These are phyloP conservation scores for Heterohyrax brucei DNA, from an alignment of 2,797 vertebrate genomes.

Conservation along the genomic window DNA sequence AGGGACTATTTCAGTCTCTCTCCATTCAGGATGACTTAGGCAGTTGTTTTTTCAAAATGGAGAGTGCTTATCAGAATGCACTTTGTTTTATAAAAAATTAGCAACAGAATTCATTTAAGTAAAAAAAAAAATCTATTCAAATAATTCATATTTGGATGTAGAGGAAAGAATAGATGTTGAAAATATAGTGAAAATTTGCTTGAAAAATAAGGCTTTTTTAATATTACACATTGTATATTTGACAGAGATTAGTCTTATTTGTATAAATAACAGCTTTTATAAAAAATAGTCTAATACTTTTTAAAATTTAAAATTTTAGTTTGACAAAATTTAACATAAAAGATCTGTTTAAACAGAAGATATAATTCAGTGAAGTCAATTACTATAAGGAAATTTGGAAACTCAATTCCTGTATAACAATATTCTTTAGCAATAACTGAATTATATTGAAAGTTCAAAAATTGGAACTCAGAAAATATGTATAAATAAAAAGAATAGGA, in stretches of 20 bases:
- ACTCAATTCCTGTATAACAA: constrained; percentile 6
- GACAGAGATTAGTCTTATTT: not conserved
- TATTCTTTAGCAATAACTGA: constrained; percentile 41
- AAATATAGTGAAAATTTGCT: constrained; percentile 12
- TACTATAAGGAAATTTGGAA: constrained; percentile 23
- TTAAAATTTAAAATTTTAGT: not conserved
- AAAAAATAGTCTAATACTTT: not conserved
- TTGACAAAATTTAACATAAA: constrained; percentile 20
- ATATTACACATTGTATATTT: not conserved
- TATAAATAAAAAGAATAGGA: not conserved
- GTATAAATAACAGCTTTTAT: not conserved
- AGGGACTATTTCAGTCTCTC: no score
- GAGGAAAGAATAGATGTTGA: constrained; percentile 32
- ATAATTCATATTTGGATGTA: constrained; percentile 23
- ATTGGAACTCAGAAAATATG: not conserved
- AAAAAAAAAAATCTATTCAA: constrained; percentile 25
- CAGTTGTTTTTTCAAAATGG: not conserved
- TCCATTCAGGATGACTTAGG: no score
- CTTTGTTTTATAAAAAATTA: constrained; percentile 54
- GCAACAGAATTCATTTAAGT: constrained; percentile 17
- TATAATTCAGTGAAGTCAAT: not conserved
- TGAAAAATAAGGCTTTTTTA: constrained; percentile 22
- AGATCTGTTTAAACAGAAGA: not conserved
- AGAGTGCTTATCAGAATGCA: not conserved
- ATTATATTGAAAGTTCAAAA: not conserved